A percentile compares a stretch with the other conserved stretches of the same genome.
phyloP scores from a whole-genome alignment of 2,113 vertebrate species.

The Nycticebus coucang region DNA sequence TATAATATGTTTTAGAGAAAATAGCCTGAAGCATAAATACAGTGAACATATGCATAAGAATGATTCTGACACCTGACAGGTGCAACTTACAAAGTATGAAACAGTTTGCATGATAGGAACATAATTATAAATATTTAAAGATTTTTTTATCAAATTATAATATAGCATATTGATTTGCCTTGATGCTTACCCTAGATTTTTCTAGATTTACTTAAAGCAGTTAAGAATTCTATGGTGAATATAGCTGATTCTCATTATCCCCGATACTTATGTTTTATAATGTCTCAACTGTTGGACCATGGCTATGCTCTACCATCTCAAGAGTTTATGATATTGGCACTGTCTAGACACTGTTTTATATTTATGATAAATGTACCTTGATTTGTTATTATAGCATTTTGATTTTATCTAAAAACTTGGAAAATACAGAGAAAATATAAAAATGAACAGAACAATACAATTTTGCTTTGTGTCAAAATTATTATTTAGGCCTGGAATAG shows the following conservation, averaged over 20 bases:
- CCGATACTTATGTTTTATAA: background rate
- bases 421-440: constrained; percentile 14
- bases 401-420: background rate
- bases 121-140: constrained; percentile 62
- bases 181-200: background rate
- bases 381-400: background rate
- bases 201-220: constrained; percentile 1
- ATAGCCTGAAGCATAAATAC: background rate
- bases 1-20: constrained; percentile 24
- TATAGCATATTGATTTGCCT: constrained; percentile 33
- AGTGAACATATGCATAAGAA: background rate
- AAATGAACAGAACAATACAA: background rate
- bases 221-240: background rate
- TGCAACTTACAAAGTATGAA: constrained; percentile 45
- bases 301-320: background rate
- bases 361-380: background rate
- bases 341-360: background rate
- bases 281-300: background rate
- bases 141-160: constrained; percentile 25
- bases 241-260: background rate
- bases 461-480: background rate
- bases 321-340: background rate
- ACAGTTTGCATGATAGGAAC: background rate
- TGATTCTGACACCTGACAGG: constrained; percentile 59
- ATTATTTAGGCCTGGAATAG: background rate